Evolutionary conservation across 2,888 invertebrate genomes (phyloP).

Genomic region (Aphrophora alni): DNA sequence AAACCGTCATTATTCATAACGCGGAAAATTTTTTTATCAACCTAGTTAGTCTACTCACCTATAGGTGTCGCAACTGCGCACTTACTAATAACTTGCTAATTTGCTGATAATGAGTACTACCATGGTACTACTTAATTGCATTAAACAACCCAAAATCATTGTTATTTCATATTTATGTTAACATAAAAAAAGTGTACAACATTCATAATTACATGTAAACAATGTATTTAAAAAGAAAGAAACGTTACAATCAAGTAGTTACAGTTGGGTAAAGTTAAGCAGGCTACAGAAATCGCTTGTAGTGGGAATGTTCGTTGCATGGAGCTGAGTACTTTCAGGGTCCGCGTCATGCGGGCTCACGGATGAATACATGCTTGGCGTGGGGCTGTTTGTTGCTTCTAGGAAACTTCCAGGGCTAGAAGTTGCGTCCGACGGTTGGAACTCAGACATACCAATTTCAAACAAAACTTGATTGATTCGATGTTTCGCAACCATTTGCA

Average conservation of each 20-base stretch:
- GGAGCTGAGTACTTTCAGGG: constrained; percentile 9
- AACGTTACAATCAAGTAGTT: constrained; percentile 13
- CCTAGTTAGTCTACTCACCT: neutral
- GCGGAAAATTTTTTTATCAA: neutral
- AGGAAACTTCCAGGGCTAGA: constrained; percentile 9
- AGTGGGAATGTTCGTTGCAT: constrained; percentile 11
- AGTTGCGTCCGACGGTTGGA: constrained; percentile 14
- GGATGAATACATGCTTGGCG: constrained; percentile 14
- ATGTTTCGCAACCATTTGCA: constrained; percentile 21
- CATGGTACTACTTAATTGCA: neutral
- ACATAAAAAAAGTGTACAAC: constrained; percentile 12
- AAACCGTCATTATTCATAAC: neutral
- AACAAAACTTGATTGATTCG: too few relatives aligned
- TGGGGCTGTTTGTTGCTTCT: constrained; percentile 16
- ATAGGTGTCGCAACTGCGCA: neutral
- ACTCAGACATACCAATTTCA: constrained; percentile 21
- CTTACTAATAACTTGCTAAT: neutral
- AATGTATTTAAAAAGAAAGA: constrained; percentile 16
- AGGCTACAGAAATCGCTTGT: constrained; percentile 2
- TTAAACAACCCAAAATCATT: neutral
- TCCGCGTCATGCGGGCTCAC: neutral
- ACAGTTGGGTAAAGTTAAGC: constrained; percentile 6
- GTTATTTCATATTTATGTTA: neutral
- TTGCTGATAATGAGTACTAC: neutral
- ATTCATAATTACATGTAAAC: constrained; percentile 24